Evolutionary conservation across 2,113 vertebrate species (phyloP), one percentile per base, ranked within the genome.

Genomic region (Monopterus albus): DNA sequence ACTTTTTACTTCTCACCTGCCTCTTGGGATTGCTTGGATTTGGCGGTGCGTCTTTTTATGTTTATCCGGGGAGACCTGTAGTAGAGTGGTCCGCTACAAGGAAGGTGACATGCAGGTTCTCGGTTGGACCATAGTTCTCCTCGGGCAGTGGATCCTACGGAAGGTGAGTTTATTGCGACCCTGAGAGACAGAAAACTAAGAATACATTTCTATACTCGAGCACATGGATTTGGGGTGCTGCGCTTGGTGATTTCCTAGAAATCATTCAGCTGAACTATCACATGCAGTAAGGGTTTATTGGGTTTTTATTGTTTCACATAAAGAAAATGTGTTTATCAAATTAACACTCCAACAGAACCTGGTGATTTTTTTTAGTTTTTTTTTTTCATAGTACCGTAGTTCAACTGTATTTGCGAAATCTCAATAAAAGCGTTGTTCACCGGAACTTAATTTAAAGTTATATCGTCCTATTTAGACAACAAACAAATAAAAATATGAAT

Each of bases 81-180:
- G 86, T 74, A 56, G 85, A 81, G 88, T 85, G 91, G 87, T 91
- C 87, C 79, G 82, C 82, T 75, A 23, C 50, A 64, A 84, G 87
- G 91, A 91, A 91, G 91, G 91, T 87, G 91, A 91, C 80, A 94
- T 94, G 93, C 92, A 89, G 93, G 88, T 93, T 77, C 86, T 93
- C 88, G 91, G 86, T 39, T 94, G 93, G 93, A 93, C 86, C 87
- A 50, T 89, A 79, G 71, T 91, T 71, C 75, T 94, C 81, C 78
- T 93, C 71, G 86, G 82, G 87, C 93, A 94, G 78, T 94, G 93
- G 91, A 93, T 94, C 85, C 87, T 91, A 39, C 88, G 81, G 66
- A 90, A 91, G 93, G 93, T 94, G 87, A 78, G 87, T 81, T 75
- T n/a, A 66, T 4, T 10, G 5, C 46, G 15, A 33, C 20, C 33